phyloP scores from a whole-genome alignment of 2,113 vertebrate genomes.

The Paramormyrops kingsleyae region DNA sequence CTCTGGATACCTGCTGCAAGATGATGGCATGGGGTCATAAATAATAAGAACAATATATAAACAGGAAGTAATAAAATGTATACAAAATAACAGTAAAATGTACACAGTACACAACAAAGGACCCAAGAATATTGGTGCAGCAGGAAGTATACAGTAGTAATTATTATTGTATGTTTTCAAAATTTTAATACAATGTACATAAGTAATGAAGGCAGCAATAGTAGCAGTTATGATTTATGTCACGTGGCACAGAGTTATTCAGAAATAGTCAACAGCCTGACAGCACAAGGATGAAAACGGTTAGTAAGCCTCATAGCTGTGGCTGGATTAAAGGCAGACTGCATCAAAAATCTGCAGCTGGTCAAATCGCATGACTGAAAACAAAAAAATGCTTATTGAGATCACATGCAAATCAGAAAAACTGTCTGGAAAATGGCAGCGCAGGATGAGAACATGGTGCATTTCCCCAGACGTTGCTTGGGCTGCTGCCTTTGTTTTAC shows the following conservation, averaged over 20 bases:
- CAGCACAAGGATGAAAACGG: neutral
- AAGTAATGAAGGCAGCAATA: neutral
- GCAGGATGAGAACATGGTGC: neutral
- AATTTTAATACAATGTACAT: neutral
- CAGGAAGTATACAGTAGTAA: neutral
- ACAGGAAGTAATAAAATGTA: neutral
- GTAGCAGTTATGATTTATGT: neutral
- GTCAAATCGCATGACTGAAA: neutral
- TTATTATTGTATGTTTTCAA: neutral
- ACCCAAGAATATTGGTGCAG: neutral
- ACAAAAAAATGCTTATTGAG: neutral
- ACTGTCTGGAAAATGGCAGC: neutral
- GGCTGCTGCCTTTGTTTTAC: constrained; percentile 23
- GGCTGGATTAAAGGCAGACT: neutral
- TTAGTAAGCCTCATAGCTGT: neutral
- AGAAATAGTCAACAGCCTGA: neutral
- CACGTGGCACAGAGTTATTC: neutral
- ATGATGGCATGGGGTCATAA: neutral
- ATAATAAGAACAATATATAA: neutral
- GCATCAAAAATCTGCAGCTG: neutral
- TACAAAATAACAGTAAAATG: neutral
- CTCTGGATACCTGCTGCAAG: neutral
- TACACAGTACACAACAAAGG: neutral
- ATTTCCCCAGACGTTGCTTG: neutral
- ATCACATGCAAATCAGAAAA: neutral